Conservation (phyloP, 2,797 vertebrate species). For the Pipistrellus pygmaeus region DNA sequence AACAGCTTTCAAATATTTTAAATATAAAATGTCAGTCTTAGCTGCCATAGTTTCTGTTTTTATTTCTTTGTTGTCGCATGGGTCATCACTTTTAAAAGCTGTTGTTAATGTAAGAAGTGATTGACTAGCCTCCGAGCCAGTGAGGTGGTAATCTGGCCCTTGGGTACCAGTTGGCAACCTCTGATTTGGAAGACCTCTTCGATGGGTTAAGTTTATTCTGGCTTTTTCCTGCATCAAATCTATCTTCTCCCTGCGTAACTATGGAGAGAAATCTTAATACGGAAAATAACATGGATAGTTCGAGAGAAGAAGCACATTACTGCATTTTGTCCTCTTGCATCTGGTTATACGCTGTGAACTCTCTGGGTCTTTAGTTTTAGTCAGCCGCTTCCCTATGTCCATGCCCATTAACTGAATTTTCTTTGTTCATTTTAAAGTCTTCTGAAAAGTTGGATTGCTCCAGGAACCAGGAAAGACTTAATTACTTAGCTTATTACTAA, state of each 20-base stretch:
- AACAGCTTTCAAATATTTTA: background rate
- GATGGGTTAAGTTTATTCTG: background rate
- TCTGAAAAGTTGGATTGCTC: slow-evolving; percentile 58
- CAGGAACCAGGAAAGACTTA: slow-evolving; percentile 44
- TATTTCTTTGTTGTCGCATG: background rate
- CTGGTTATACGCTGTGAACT: slow-evolving; percentile 9
- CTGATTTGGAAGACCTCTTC: slow-evolving; percentile 9
- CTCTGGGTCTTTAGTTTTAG: slow-evolving; percentile 51
- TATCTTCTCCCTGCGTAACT: background rate
- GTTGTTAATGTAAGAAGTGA: slow-evolving; percentile 27
- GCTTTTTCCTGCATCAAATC: background rate
- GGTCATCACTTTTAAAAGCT: background rate
- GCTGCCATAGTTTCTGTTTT: background rate
- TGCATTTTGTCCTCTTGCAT: background rate
- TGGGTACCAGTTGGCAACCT: background rate
- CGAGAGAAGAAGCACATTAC: slow-evolving; percentile 36
- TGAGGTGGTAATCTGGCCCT: background rate
- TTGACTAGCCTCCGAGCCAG: background rate
- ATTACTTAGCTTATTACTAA: slow-evolving; percentile 61
- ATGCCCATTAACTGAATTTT: slow-evolving; percentile 43
- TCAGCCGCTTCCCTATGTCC: slow-evolving; percentile 25
- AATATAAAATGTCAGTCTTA: background rate
- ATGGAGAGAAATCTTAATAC: slow-evolving; percentile 26
- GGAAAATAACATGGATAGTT: slow-evolving; percentile 57
- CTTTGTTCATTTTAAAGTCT: slow-evolving; percentile 58